These are phyloP conservation scores for Cephalophus harveyi DNA, from an alignment of 2,113 vertebrate genomes.

Conservation along the genomic window DNA sequence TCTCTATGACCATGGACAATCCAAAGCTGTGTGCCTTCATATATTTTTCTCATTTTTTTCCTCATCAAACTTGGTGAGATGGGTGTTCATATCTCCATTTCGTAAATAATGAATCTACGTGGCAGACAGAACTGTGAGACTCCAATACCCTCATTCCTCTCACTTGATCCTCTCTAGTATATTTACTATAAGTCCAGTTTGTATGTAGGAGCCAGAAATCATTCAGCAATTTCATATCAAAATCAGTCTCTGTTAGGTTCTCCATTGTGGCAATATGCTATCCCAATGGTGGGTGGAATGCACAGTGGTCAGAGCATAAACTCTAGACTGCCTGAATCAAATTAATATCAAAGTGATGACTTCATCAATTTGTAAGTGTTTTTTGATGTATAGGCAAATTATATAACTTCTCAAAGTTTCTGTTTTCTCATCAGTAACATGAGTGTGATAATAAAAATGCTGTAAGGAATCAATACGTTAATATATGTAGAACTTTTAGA, in stretches of 20 bases:
- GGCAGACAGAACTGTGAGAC: background rate
- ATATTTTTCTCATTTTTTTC: background rate
- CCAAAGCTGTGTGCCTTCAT: background rate
- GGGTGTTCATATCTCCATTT: no score
- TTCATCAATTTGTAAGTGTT: background rate
- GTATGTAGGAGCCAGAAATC: background rate
- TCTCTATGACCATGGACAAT: background rate
- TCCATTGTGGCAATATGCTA: fast-evolving
- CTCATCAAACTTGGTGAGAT: background rate
- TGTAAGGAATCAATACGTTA: background rate
- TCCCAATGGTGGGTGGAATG: fast-evolving
- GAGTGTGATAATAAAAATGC: background rate
- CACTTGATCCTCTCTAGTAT: background rate
- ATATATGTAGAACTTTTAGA: background rate
- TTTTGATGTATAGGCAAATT: background rate
- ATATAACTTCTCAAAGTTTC: background rate
- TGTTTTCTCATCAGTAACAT: background rate
- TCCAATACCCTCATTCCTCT: background rate
- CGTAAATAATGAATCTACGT: background rate
- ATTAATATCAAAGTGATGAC: background rate
- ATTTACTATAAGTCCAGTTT: background rate
- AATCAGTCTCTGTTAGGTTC: background rate
- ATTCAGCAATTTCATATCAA: background rate
- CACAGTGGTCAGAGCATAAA: background rate
- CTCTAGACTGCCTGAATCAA: background rate